Evolutionary conservation across 1,140 invertebrate species (phyloP), one percentile per base, ranked within the genome.

Genomic region (Oppia nitens): DNA sequence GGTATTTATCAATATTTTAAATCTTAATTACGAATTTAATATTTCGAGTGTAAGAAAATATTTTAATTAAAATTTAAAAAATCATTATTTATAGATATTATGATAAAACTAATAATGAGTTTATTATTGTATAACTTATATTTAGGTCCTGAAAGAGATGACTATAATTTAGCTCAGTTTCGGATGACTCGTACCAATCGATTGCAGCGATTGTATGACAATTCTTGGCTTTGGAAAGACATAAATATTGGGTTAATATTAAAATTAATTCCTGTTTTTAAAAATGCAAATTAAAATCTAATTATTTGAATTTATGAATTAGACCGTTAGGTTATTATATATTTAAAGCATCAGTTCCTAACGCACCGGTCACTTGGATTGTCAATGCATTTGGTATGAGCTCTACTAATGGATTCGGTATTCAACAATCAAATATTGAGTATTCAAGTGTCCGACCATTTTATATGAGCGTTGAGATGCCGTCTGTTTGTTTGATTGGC

Each of bases 401-500:
- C 66, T 82, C 83, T 3, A 79, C 79, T 0, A 73, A 77, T 47
- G 92, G 92, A 1, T 85, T 95, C 61, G 89, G 90, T 12, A 83
- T 97, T 78, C 69, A 93, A 26, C 75, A 77, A 11, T 77, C 75
- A 53, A 83, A 88, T 0, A 75, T 89, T 17, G 81, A 82, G 72
- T 90, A 91, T 69, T 77, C 82, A 28, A 88, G 85, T 2, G 80
- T 88, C 0, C 73, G 89, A 21, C 88, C 88, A 25, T 94, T 97
- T 77, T 95, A 85, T 70, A 93, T 96, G 50, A 89, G 87, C 65
- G 85, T 96, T 12, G 92, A 97, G 71, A 90, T 93, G 77, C 91
- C 93, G 0, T 76, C 75, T 0, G 71, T 73, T 17, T 85, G 86
- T 65, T 78, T 81, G 23, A 83, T 91, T 67, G 92, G 92, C 21